phyloP scores from a whole-genome alignment of 2,888 invertebrate genomes.

The Caenorhabditis virilis region DNA sequence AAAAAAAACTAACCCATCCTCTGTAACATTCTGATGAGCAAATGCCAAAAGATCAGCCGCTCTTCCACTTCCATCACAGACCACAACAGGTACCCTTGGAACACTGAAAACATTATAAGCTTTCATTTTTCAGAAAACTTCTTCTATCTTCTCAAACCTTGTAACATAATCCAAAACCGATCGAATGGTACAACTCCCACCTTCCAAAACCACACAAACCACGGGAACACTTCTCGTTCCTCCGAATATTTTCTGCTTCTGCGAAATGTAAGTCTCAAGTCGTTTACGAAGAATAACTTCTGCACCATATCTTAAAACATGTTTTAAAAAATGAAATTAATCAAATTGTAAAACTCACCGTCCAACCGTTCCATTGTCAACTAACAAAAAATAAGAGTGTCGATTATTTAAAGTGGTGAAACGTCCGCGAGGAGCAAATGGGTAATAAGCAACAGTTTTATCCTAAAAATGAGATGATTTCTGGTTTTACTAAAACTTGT shows the following conservation, averaged over 20 bases:
- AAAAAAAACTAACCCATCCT: constrained; percentile 54
- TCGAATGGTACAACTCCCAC: constrained; percentile 94
- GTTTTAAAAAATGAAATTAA: too few relatives aligned
- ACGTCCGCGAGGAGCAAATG: constrained; percentile 50
- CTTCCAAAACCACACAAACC: constrained; percentile 94
- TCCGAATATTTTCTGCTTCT: constrained; percentile 60
- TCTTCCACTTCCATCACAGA: constrained; percentile 80
- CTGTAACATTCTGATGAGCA: constrained; percentile 80
- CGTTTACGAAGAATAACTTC: constrained; percentile 90
- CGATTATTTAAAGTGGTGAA: constrained; percentile 81
- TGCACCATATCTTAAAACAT: constrained; percentile 72
- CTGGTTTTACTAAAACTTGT: background rate
- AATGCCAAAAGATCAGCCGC: constrained; percentile 93
- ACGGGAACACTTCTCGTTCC: constrained; percentile 74
- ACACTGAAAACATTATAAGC: constrained; percentile 25
- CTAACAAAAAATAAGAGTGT: constrained; percentile 94
- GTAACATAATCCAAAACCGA: constrained; percentile 95
- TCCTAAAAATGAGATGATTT: constrained; percentile 38
- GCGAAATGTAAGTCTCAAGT: constrained; percentile 86
- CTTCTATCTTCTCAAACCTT: constrained; percentile 26
- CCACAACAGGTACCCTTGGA: constrained; percentile 79
- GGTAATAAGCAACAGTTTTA: constrained; percentile 58
- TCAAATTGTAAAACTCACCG: too few relatives aligned
- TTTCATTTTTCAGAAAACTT: background rate
- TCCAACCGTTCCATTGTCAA: constrained; percentile 97